Conservation (phyloP, 2,113 vertebrate genomes). For the Castor canadensis region DNA sequence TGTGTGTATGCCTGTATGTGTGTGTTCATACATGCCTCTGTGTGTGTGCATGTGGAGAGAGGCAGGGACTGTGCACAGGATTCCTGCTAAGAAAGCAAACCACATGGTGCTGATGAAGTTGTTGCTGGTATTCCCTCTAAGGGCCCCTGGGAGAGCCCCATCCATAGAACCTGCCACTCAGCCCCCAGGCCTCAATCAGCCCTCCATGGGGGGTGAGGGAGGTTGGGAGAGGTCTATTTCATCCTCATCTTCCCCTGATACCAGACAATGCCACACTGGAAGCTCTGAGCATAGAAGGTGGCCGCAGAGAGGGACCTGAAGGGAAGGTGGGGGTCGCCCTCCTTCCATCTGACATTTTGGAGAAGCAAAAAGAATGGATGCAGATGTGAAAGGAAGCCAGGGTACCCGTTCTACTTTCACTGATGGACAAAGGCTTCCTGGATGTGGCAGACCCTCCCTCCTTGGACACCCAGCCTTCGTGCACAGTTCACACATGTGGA, state of each 20-base stretch:
- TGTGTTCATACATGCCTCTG: neutral
- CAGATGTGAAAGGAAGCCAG: neutral
- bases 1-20: neutral
- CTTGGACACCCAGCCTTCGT: fast-evolving
- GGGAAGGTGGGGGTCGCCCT: neutral
- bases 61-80: fast-evolving
- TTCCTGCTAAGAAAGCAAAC: neutral
- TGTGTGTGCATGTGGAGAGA: neutral
- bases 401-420: too few species aligned
- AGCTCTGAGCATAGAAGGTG: neutral
- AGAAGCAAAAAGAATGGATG: neutral
- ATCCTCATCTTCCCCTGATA: fast-evolving
- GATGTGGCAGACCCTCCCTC: fast-evolving
- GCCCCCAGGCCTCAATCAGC: too few species aligned
- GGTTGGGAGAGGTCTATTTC: neutral
- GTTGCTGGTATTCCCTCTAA: neutral
- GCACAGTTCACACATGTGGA: fast-evolving
- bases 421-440: neutral
- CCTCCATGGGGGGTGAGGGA: neutral
- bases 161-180: neutral
- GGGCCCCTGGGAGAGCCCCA: fast-evolving
- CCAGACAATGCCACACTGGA: fast-evolving
- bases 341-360: neutral
- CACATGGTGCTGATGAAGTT: neutral
- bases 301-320: neutral